Evolutionary conservation across 1,140 invertebrate genomes (phyloP).

Genomic region (Pantala flavescens): DNA sequence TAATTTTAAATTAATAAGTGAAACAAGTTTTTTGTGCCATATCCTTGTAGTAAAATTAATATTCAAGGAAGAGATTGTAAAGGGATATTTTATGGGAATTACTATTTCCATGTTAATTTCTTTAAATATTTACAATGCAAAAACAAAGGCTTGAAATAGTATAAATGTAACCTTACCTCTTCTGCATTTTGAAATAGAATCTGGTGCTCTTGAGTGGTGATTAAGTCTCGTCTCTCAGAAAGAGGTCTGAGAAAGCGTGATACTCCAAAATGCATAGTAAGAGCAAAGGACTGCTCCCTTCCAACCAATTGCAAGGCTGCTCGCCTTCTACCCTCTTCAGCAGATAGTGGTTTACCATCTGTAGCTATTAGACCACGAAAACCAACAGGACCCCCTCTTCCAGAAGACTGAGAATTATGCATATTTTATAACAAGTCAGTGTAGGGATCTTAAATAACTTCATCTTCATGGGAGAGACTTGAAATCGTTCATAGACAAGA

Average conservation of each 20-base stretch:
- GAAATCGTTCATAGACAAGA: background rate
- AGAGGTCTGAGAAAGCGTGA: slow-evolving; percentile 60
- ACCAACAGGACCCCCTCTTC: background rate
- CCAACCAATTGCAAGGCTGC: slow-evolving; percentile 46
- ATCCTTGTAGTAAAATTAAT: too few relatives aligned
- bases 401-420: background rate
- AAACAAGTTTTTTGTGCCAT: too few relatives aligned
- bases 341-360: slow-evolving; percentile 23
- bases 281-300: slow-evolving; percentile 62
- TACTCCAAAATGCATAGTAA: slow-evolving; percentile 60
- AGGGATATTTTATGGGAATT: too few relatives aligned
- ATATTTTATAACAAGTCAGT: background rate
- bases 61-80: too few relatives aligned
- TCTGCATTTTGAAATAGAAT: slow-evolving; percentile 73
- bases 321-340: slow-evolving; percentile 40
- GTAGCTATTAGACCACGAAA: background rate
- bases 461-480: too few relatives aligned
- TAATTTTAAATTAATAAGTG: too few relatives aligned
- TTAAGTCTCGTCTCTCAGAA: slow-evolving; percentile 57
- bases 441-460: too few relatives aligned
- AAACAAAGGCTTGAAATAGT: too few relatives aligned
- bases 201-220: slow-evolving; percentile 59
- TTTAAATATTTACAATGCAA: too few relatives aligned
- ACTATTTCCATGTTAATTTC: too few relatives aligned
- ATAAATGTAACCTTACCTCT: too few relatives aligned